These are phyloP conservation scores for Ichneumon xanthorius DNA, from an alignment of 2,888 invertebrate species.

Conservation along the genomic window DNA sequence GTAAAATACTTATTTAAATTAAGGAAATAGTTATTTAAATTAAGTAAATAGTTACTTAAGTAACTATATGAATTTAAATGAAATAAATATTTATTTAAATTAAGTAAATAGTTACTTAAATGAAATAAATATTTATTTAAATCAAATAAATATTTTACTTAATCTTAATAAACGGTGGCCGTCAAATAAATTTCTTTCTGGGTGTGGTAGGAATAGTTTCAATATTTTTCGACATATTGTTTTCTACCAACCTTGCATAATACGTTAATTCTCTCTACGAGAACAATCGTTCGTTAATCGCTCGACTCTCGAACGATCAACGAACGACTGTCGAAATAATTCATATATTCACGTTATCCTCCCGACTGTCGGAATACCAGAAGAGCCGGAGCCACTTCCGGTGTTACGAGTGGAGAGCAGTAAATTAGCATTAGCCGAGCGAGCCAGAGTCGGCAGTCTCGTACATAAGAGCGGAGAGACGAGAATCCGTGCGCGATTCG, in stretches of 20 bases:
- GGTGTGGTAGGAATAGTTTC: too few species aligned
- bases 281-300: not conserved
- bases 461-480: conserved; percentile 9
- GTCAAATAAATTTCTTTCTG: too few species aligned
- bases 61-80: too few species aligned
- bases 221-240: not conserved
- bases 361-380: not conserved
- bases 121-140: too few species aligned
- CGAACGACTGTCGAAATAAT: not conserved
- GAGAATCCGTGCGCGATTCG: conserved; percentile 65
- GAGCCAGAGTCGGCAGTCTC: not conserved
- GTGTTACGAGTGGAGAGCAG: conserved; percentile 46
- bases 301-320: not conserved
- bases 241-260: not conserved
- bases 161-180: too few species aligned
- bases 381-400: conserved; percentile 28
- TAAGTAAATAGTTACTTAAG: too few species aligned
- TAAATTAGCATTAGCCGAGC: conserved; percentile 50
- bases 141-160: too few species aligned
- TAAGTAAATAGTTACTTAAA: too few species aligned
- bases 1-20: too few species aligned
- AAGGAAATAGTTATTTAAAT: too few species aligned
- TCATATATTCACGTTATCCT: conserved; percentile 10
- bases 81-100: too few species aligned
- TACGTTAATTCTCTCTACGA: not conserved